Conservation (phyloP, 2,797 vertebrate species). For the Bradypodion pumilum region DNA sequence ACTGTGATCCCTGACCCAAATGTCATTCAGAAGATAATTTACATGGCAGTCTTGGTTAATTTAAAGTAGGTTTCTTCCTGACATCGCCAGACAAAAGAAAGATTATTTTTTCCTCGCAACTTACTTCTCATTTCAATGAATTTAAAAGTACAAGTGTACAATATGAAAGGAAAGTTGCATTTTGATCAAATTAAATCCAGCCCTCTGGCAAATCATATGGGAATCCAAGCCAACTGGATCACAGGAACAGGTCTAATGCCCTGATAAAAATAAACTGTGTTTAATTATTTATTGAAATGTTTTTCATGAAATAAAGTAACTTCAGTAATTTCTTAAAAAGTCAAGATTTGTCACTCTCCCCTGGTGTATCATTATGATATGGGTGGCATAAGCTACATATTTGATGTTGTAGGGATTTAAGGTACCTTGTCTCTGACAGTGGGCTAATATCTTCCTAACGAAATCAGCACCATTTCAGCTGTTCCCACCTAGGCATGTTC, state of each 20-base stretch:
- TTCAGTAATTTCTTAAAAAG: neutral
- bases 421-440: neutral
- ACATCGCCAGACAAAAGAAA: neutral
- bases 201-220: neutral
- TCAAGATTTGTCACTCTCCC: neutral
- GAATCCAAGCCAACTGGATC: neutral
- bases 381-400: neutral
- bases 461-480: neutral
- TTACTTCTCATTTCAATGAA: neutral
- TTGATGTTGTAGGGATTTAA: neutral
- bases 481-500: neutral
- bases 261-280: neutral
- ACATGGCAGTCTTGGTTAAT: constrained; percentile 9
- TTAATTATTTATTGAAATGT: neutral
- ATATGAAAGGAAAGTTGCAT: neutral
- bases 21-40: constrained; percentile 21
- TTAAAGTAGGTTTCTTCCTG: constrained; percentile 8
- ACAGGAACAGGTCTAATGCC: neutral
- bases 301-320: neutral
- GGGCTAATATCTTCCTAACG: neutral
- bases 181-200: neutral
- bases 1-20: constrained; percentile 2
- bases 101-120: neutral
- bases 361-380: neutral
- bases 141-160: neutral